Evolutionary conservation across 2,888 invertebrate species (phyloP).

Genomic region (Brachycybe producta): DNA sequence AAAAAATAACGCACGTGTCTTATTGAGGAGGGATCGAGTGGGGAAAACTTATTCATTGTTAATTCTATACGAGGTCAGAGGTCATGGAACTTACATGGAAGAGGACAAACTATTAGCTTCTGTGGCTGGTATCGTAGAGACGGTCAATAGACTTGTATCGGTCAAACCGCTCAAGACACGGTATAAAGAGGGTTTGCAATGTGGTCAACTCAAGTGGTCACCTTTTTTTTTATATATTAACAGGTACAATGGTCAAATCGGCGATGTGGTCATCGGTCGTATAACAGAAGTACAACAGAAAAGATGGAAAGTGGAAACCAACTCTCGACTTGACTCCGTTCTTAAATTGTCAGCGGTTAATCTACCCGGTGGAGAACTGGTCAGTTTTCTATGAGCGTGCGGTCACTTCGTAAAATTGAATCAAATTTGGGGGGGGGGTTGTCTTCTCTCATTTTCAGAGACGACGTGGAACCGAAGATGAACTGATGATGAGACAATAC

Average conservation of each 20-base stretch:
- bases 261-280: constrained; percentile 91
- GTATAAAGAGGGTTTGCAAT: constrained; percentile 31
- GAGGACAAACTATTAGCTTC: constrained; percentile 72
- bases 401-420: no score
- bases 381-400: constrained; percentile 33
- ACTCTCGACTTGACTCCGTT: constrained; percentile 70
- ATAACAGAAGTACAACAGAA: constrained; percentile 87
- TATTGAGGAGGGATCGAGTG: no score
- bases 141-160: constrained; percentile 87
- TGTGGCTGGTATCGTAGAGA: constrained; percentile 84
- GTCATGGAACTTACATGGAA: constrained; percentile 86
- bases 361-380: constrained; percentile 90
- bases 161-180: constrained; percentile 81
- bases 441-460: constrained; percentile 42
- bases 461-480: constrained; percentile 85
- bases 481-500: constrained; percentile 92
- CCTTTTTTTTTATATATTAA: background rate
- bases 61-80: constrained; percentile 54
- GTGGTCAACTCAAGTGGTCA: background rate
- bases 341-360: constrained; percentile 85
- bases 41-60: no score
- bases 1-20: no score
- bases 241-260: constrained; percentile 59
- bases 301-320: constrained; percentile 90
- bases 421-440: background rate